These are phyloP conservation scores for Myanophis thanlyinensis DNA, from an alignment of 2,113 vertebrate genomes.

Conservation along the genomic window DNA sequence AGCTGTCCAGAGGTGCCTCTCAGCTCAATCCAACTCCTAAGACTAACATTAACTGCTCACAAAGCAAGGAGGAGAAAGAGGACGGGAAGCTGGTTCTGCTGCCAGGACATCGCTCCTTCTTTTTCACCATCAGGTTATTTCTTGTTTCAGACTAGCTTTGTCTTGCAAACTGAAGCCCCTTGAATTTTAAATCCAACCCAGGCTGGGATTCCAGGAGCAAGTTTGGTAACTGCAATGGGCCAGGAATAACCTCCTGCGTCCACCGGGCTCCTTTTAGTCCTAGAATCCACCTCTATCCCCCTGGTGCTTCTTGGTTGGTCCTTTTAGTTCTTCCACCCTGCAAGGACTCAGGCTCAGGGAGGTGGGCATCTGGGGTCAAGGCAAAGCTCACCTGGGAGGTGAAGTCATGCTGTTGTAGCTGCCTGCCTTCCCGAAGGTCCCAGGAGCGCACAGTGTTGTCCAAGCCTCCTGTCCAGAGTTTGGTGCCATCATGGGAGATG, in stretches of 20 bases:
- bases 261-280: neutral
- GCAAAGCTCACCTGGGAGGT: constrained; percentile 84
- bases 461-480: constrained; percentile 93
- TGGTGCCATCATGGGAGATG: constrained; percentile 94
- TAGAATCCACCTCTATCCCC: neutral
- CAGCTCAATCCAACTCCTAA: neutral
- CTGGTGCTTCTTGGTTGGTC: neutral
- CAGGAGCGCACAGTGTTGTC: constrained; percentile 97
- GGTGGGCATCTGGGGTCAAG: neutral
- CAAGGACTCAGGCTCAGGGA: neutral
- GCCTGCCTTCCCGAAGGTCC: constrained; percentile 92
- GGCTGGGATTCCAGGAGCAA: neutral
- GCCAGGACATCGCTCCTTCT: neutral
- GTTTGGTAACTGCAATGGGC: neutral
- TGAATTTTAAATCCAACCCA: neutral
- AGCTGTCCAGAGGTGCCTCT: neutral
- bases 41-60: neutral
- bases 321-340: neutral
- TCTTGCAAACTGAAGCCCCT: neutral
- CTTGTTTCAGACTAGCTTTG: neutral
- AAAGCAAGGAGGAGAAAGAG: neutral
- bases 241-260: neutral
- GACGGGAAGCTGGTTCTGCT: neutral
- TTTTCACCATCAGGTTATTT: neutral
- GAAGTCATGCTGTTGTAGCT: constrained; percentile 97